Evolutionary conservation across 2,113 vertebrate species (phyloP).

Genomic region (Colaptes auratus): DNA sequence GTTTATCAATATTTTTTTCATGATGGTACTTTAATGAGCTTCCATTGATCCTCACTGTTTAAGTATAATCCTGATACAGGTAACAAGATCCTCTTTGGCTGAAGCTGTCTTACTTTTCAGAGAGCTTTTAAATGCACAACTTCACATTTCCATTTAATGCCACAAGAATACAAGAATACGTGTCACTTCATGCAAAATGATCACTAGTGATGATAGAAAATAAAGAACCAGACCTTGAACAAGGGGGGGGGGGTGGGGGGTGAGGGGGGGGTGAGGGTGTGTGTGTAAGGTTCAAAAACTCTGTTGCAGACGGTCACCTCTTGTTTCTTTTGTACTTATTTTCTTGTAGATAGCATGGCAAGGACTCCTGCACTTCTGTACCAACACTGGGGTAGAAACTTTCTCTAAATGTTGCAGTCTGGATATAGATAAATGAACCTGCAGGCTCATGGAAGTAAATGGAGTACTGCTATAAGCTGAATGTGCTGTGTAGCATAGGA

Average conservation of each 20-base stretch:
- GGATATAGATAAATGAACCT: neutral
- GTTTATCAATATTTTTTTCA: neutral
- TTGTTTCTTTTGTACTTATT: neutral
- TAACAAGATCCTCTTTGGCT: neutral
- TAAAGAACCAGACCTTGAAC: neutral
- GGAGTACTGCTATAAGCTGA: neutral
- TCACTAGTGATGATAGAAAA: neutral
- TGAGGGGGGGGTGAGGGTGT: too few relatives aligned
- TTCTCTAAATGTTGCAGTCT: neutral
- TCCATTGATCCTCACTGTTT: neutral
- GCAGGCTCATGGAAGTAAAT: neutral
- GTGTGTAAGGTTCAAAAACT: neutral
- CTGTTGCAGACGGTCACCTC: neutral
- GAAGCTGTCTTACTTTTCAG: neutral
- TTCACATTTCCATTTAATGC: neutral
- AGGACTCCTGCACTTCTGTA: neutral
- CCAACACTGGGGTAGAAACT: neutral
- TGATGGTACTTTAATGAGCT: neutral
- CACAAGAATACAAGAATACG: neutral
- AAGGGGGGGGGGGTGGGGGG: too few relatives aligned
- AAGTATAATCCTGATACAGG: neutral
- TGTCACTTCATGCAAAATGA: neutral
- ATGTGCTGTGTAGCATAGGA: fast-evolving
- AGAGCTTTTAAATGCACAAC: neutral
- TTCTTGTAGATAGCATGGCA: neutral